Base-by-base conservation (phyloP, 1,140 invertebrate genomes). In the Delia radicum region DNA sequence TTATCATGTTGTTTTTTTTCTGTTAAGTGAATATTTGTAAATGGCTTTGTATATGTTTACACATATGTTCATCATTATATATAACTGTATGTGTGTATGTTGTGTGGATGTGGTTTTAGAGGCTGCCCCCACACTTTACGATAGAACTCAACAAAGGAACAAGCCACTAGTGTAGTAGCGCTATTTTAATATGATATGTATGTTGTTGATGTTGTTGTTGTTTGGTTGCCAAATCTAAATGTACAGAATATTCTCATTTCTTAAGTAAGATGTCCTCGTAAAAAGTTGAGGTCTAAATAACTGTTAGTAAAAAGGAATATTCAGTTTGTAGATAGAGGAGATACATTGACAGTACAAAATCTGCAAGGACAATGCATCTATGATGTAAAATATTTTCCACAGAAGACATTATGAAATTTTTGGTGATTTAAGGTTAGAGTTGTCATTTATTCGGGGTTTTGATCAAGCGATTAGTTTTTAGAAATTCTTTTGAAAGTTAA, bases 241-340 rank as follows among this genome's bases (percentile, higher is more conserved):
- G n/a, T n/a, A n/a, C n/a, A n/a, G n/a, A n/a, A 10, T 42, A 15
- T 42, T 13, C 3, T 15, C 37, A 10, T 15, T 42, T 42, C 3
- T 3, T 42, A 42, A 42, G 37, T 65, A 65, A 65, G 62, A 0
- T 65, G 62, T 65, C 62, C 7, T 28, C 62, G n/a, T 28, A 65
- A 65, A 65, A 29, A 26, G 13, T 65, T 65, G 62, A 29, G 62
- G 62, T 65, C 62, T 65, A 42, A 42, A 42, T 42, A 42, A 42
- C 37, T 42, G 37, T 10, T 42, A 10, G 37, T 10, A 15, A 5
- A 5, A 42, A 42, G n/a, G n/a, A n/a, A n/a, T n/a, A n/a, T n/a
- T n/a, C n/a, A n/a, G n/a, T n/a, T n/a, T n/a, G n/a, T n/a, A n/a
- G n/a, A n/a, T n/a, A n/a, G n/a, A n/a, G n/a, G n/a, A n/a, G n/a